phyloP scores from a whole-genome alignment of 2,113 vertebrate genomes.

The Hippocampus abdominalis region DNA sequence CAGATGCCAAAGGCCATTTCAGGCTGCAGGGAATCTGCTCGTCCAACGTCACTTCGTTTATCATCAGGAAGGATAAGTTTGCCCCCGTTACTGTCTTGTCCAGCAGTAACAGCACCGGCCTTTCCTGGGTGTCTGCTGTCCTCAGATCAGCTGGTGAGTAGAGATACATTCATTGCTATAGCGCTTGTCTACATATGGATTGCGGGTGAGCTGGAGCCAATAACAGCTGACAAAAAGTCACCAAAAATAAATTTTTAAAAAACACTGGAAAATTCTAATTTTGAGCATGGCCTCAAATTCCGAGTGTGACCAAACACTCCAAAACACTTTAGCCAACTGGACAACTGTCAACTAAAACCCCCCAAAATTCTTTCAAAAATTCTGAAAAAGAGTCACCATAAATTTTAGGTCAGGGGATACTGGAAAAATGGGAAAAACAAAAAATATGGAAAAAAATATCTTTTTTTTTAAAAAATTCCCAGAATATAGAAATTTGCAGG shows the following conservation, averaged over 20 bases:
- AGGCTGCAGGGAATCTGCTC: slow-evolving; percentile 71
- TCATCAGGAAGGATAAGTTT: slow-evolving; percentile 77
- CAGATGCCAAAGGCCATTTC: slow-evolving; percentile 76
- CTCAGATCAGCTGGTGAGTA: slow-evolving; percentile 81
- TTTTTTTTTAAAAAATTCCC: no score
- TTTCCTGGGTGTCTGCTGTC: slow-evolving; percentile 64
- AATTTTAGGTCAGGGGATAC: no score
- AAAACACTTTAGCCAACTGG: no score
- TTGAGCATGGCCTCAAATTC: no score
- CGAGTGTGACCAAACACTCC: no score
- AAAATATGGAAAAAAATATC: no score
- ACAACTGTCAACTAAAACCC: no score
- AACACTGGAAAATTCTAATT: no score
- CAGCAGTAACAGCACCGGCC: slow-evolving; percentile 65
- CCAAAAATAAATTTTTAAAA: background rate
- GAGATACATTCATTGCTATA: background rate
- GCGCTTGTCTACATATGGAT: background rate
- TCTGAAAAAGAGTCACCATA: no score
- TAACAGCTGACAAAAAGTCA: background rate
- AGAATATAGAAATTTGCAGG: no score
- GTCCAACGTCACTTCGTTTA: slow-evolving; percentile 53
- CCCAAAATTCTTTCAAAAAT: no score
- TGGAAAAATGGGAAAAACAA: no score
- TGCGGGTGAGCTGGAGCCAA: background rate
- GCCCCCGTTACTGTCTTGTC: slow-evolving; percentile 55